phyloP scores from a whole-genome alignment of 2,797 vertebrate genomes.

The Dendrocincla tyrannina region DNA sequence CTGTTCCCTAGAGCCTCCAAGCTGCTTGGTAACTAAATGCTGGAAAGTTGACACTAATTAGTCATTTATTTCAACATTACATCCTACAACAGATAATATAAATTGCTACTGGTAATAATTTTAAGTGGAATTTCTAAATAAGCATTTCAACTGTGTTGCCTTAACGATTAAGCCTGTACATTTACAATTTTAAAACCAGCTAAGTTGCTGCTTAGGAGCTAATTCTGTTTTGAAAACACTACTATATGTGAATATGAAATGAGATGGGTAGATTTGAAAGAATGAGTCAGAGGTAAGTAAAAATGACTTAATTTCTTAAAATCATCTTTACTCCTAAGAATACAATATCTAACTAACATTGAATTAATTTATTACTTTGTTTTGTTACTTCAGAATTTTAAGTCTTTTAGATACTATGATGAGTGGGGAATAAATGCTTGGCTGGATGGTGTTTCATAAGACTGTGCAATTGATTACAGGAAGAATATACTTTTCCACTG shows the following conservation, averaged over 20 bases:
- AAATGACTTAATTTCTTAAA: neutral
- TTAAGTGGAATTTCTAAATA: conserved; percentile 60
- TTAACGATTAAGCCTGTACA: neutral
- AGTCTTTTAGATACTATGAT: neutral
- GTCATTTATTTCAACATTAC: conserved; percentile 57
- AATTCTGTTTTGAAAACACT: neutral
- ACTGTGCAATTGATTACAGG: neutral
- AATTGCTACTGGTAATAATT: conserved; percentile 60
- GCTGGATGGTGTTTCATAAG: neutral
- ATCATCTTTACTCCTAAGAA: neutral
- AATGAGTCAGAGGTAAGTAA: neutral
- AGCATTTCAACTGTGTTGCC: conserved; percentile 4
- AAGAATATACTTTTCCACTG: neutral
- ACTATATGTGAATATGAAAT: neutral
- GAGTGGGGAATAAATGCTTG: neutral
- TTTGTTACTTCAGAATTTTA: conserved; percentile 1
- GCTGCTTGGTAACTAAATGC: conserved; percentile 47
- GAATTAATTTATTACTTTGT: neutral
- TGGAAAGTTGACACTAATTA: conserved; percentile 65
- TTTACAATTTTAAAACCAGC: neutral
- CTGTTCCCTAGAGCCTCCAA: conserved; percentile 52
- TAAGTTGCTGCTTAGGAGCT: neutral
- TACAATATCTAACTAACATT: neutral
- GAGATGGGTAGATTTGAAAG: neutral
- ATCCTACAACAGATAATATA: conserved; percentile 48